Base-by-base conservation (phyloP, 2,888 invertebrate species). In the Atethmia centrago region DNA sequence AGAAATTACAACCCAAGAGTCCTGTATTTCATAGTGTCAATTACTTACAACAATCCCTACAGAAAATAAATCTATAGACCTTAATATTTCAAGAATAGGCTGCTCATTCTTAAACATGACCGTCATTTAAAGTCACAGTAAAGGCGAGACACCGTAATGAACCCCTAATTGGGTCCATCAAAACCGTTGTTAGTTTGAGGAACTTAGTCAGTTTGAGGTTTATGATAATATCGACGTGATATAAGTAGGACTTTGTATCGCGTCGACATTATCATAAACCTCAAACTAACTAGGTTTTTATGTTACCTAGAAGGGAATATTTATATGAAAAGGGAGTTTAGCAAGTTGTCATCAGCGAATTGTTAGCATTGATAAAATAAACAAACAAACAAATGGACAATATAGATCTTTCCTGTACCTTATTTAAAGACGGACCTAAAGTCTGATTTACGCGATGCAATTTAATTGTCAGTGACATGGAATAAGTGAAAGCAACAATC, bases 21-120 rank as follows among this genome's bases (percentile, higher is more conserved):
- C 2, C 2, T 21, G 7, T 61, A 31, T 31, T 21, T 45, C 16
- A 40, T 8, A 31, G 49, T 51, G 21, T 55, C 45, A 66, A 62
- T 66, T 51, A 71, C 31, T 4, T 45, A 47, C 9, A 45, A 65
- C n/a, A 71, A 61, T 72, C 49, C n/a, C 16, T 14, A 71, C 31
- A 59, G 28, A 31, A 55, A 73, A 66, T 8, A 66, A 65, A 14
- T 49, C 8, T 21, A 2, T 36, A 55, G 28, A 42, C 25, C 47
- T 51, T 40, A 58, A 66, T 69, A 71, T 70, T 69, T 75, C 55
- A 49, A 63, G 76, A 76, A 74, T 58, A 79, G 28, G 42, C 55
- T 49, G 59, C 80, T 80, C 76, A 75, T 81, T 83, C 65, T 62
- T 81, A 80, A 62, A 75, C 80, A 83, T 81, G 81, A 80, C 51